Evolutionary conservation across 2,797 vertebrate genomes (phyloP).

Genomic region (Hydrophis major): DNA sequence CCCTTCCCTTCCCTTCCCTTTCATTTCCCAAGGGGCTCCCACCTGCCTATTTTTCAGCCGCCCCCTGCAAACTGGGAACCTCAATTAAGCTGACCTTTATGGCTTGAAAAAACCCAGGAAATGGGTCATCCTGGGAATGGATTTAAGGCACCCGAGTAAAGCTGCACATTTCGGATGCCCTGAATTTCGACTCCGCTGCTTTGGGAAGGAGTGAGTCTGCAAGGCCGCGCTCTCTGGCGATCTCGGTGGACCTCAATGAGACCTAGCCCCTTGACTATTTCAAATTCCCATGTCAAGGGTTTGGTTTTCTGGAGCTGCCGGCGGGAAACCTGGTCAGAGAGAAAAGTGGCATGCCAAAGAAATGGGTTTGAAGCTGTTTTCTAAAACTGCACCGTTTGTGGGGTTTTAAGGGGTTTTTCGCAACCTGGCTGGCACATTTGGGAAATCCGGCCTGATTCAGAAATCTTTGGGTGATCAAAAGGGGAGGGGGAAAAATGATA

Average conservation of each 20-base stretch:
- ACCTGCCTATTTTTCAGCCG: background rate
- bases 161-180: background rate
- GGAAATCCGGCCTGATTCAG: background rate
- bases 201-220: background rate
- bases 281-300: rapidly evolving
- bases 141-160: background rate
- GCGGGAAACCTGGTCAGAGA: background rate
- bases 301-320: too few species aligned
- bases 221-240: background rate
- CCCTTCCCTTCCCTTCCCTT: too few species aligned
- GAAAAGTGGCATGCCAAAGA: background rate
- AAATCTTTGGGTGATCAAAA: background rate
- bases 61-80: background rate
- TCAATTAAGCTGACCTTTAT: background rate
- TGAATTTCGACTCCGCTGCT: background rate
- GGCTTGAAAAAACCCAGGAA: background rate
- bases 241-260: background rate
- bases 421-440: background rate
- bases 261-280: background rate
- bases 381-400: background rate
- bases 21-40: too few species aligned
- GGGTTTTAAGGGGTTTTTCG: background rate
- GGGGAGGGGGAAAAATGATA: too few species aligned
- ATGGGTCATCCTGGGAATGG: background rate
- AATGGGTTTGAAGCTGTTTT: background rate